A percentile compares a stretch with the other conserved stretches of the same genome.
Conservation (phyloP, 2,888 invertebrate species). For the Campoplex nolae region DNA sequence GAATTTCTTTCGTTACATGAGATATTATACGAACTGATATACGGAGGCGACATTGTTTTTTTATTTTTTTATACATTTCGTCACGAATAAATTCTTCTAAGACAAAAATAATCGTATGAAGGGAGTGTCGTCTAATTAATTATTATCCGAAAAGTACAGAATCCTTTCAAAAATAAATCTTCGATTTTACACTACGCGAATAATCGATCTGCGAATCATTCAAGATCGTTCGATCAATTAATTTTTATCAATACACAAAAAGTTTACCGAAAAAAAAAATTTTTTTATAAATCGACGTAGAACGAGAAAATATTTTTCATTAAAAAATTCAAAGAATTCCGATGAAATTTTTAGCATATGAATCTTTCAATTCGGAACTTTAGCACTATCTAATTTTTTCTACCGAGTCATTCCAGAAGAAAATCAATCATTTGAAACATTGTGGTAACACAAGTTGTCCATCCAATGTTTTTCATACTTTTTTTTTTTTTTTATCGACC, state of each 20-base stretch:
- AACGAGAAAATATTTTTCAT: not conserved
- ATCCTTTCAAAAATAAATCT: too few relatives aligned
- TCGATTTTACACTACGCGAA: too few relatives aligned
- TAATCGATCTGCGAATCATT: too few relatives aligned
- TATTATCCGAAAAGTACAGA: not conserved
- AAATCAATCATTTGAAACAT: not conserved
- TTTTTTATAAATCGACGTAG: too few relatives aligned
- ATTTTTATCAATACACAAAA: too few relatives aligned
- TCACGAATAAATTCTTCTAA: not conserved
- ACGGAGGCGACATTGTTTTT: conserved; percentile 2
- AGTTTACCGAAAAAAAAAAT: too few relatives aligned
- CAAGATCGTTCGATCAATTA: too few relatives aligned
- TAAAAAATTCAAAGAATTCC: not conserved
- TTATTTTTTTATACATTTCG: not conserved
- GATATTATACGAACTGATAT: not conserved
- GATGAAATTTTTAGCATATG: too few relatives aligned
- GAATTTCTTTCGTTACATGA: conserved; percentile 9
- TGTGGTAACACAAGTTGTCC: not conserved
- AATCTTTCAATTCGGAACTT: not conserved
- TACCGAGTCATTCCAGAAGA: not conserved
- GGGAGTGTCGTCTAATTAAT: not conserved
- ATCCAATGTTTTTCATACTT: not conserved
- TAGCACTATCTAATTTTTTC: not conserved
- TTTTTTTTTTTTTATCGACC: not conserved
- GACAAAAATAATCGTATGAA: not conserved